Evolutionary conservation across 2,888 invertebrate species (phyloP).

Genomic region (Linnaemya vulpina): DNA sequence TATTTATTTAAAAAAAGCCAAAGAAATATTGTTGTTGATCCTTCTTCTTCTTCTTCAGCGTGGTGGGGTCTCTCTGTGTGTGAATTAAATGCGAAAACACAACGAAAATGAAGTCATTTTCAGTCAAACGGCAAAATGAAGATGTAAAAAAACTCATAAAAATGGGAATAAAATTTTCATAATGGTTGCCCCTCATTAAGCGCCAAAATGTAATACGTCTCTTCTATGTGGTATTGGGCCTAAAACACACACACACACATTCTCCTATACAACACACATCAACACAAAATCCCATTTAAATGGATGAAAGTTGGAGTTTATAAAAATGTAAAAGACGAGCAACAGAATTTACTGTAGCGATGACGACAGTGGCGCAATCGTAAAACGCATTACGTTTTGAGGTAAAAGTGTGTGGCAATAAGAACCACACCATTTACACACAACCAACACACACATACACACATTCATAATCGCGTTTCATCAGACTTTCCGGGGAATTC

Average conservation of each 20-base stretch:
- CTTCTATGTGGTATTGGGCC: conserved; percentile 31
- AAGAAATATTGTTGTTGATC: conserved; percentile 21
- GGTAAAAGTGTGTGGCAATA: conserved; percentile 58
- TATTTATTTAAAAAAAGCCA: conserved; percentile 18
- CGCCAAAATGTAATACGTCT: conserved; percentile 70
- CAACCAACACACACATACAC: not conserved
- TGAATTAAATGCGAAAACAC: conserved; percentile 50
- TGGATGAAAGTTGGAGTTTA: conserved; percentile 3
- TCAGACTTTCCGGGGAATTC: conserved; percentile 23
- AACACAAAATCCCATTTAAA: not conserved
- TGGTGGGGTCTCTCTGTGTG: not conserved
- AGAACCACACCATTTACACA: conserved; percentile 38
- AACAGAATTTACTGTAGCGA: conserved; percentile 51
- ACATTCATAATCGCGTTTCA: not conserved
- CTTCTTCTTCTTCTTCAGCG: conserved; percentile 46
- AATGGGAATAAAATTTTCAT: conserved; percentile 68
- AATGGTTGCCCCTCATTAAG: conserved; percentile 70
- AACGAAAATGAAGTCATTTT: conserved; percentile 61
- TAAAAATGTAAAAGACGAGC: conserved; percentile 39
- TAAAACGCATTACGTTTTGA: conserved; percentile 65
- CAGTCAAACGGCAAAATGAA: conserved; percentile 62
- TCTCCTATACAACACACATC: not conserved
- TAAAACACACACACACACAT: conserved; percentile 23
- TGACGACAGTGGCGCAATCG: conserved; percentile 64
- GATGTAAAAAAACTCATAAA: conserved; percentile 58